phyloP scores from a whole-genome alignment of 2,113 vertebrate genomes.

The Odobenus rosmarus region DNA sequence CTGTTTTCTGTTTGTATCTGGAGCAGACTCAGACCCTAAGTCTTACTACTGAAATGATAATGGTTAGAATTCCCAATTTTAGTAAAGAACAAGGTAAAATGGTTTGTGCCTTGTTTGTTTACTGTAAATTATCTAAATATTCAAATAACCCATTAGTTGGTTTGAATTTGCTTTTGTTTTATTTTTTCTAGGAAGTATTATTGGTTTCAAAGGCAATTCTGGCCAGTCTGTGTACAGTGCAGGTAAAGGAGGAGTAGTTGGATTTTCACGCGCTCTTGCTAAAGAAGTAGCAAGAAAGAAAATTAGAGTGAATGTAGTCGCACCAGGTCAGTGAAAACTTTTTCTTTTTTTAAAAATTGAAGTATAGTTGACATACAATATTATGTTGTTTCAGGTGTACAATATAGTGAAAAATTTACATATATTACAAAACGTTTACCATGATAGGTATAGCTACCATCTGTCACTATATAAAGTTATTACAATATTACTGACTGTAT shows the following conservation, averaged over 20 bases:
- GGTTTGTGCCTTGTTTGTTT: neutral
- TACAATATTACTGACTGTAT: neutral
- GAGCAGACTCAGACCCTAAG: neutral
- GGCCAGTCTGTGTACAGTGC: conserved; percentile 95
- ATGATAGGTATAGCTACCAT: neutral
- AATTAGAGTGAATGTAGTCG: conserved; percentile 93
- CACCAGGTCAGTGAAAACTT: conserved; percentile 89
- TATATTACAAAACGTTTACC: neutral
- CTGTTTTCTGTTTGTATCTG: neutral
- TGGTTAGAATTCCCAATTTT: conserved; percentile 37
- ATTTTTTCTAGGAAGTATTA: conserved; percentile 89
- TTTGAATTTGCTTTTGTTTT: conserved; percentile 25
- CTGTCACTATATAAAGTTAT: neutral
- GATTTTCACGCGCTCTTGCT: conserved; percentile 95
- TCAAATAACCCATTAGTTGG: neutral
- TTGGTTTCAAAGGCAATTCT: conserved; percentile 92
- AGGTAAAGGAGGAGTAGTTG: conserved; percentile 94
- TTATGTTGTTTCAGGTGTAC: neutral
- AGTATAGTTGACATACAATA: neutral
- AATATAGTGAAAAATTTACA: neutral
- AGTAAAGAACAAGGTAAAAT: neutral
- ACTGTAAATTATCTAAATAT: neutral
- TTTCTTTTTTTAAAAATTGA: conserved; percentile 67
- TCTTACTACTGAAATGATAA: neutral
- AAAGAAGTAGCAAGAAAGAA: conserved; percentile 94